These are phyloP conservation scores for Netta rufina DNA, from an alignment of 2,797 vertebrate species.

Conservation along the genomic window DNA sequence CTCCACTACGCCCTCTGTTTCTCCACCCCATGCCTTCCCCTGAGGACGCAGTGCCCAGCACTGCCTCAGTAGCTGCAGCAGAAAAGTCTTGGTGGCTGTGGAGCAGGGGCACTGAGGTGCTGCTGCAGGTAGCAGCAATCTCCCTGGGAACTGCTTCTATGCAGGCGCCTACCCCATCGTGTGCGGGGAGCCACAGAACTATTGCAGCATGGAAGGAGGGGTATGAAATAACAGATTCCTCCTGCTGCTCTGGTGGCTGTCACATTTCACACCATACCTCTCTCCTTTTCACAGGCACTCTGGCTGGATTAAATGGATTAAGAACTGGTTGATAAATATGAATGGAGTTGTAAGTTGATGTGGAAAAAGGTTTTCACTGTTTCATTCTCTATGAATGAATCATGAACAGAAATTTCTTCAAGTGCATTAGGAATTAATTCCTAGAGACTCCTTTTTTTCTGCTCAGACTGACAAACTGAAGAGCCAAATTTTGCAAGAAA, in stretches of 20 bases:
- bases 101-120: not conserved
- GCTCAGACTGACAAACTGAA: not conserved
- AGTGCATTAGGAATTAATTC: constrained; percentile 63
- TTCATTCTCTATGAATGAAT: constrained; percentile 69
- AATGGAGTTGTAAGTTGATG: constrained; percentile 47
- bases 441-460: constrained; percentile 7
- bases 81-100: fast-evolving
- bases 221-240: constrained; percentile 39
- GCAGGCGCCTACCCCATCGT: not conserved
- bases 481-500: not conserved
- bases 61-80: not conserved
- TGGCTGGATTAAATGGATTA: constrained; percentile 65
- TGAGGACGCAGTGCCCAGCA: not conserved
- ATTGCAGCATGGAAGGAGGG: not conserved
- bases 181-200: not conserved
- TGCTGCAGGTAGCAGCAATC: not conserved
- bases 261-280: constrained; percentile 57
- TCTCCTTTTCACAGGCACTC: constrained; percentile 55
- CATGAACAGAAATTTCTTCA: constrained; percentile 33
- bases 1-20: not conserved
- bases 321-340: constrained; percentile 51
- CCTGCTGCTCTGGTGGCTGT: constrained; percentile 54
- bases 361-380: constrained; percentile 59
- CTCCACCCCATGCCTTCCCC: not conserved
- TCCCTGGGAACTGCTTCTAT: not conserved